phyloP scores from a whole-genome alignment of 2,888 invertebrate genomes.

The Kryphioiulus occultus region DNA sequence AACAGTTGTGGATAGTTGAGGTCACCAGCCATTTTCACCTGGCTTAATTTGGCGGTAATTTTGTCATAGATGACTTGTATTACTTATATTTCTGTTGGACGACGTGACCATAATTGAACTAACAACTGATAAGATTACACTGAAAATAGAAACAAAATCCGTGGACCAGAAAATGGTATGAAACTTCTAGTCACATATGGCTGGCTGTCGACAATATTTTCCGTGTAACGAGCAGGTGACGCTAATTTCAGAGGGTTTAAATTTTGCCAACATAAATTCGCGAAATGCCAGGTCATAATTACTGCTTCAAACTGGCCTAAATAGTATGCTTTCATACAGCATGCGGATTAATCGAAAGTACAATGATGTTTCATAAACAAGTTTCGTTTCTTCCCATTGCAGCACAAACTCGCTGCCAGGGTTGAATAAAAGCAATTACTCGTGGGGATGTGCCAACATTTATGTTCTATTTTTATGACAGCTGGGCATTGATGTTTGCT shows the following conservation, averaged over 20 bases:
- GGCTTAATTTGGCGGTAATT: not conserved
- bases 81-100: not conserved
- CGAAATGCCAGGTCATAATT: no score
- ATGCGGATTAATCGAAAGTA: not conserved
- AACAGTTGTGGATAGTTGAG: not conserved
- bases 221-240: no score
- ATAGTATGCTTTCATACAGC: no score
- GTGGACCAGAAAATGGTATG: no score
- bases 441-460: not conserved
- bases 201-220: no score
- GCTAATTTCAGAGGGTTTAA: no score
- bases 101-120: not conserved
- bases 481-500: not conserved
- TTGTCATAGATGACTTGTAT: not conserved
- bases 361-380: not conserved
- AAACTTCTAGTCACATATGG: no score
- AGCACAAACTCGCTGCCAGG: not conserved
- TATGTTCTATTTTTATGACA: not conserved
- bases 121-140: no score
- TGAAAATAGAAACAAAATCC: no score
- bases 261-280: no score
- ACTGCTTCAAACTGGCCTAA: no score
- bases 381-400: not conserved
- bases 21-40: not conserved
- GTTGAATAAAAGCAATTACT: not conserved